Evolutionary conservation across 2,888 invertebrate species (phyloP).

Genomic region (Drosophila algonquin): DNA sequence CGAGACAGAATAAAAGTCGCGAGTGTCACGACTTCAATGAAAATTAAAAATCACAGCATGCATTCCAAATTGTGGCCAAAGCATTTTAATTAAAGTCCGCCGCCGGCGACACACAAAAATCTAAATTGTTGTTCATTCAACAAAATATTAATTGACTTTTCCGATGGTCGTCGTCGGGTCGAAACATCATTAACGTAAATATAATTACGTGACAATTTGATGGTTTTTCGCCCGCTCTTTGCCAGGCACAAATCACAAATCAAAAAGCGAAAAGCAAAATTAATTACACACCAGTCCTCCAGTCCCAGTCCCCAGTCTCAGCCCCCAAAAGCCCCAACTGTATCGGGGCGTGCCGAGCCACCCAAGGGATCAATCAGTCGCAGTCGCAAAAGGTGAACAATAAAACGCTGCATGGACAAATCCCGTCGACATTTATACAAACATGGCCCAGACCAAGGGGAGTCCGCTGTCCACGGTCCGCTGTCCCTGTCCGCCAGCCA

Average conservation of each 20-base stretch:
- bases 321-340: conserved; percentile 10
- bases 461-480: conserved; percentile 19
- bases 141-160: conserved; percentile 76
- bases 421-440: conserved; percentile 66
- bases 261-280: conserved; percentile 50
- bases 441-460: conserved; percentile 37
- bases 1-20: conserved; percentile 15
- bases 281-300: conserved; percentile 33
- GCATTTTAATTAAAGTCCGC: conserved; percentile 64
- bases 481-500: background rate
- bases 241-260: conserved; percentile 44
- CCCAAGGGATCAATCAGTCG: conserved; percentile 76
- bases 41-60: conserved; percentile 69
- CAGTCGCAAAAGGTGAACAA: conserved; percentile 72
- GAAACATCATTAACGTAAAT: conserved; percentile 75
- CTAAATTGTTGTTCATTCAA: conserved; percentile 57
- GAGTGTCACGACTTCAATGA: conserved; percentile 50
- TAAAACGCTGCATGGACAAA: conserved; percentile 50
- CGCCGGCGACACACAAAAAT: conserved; percentile 31
- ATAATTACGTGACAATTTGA: conserved; percentile 82
- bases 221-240: conserved; percentile 45
- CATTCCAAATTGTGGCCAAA: conserved; percentile 49
- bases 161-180: conserved; percentile 36
- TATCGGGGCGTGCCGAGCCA: conserved; percentile 41
- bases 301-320: background rate